Evolutionary conservation across 2,888 invertebrate genomes (phyloP).

Genomic region (Monochamus alternatus): DNA sequence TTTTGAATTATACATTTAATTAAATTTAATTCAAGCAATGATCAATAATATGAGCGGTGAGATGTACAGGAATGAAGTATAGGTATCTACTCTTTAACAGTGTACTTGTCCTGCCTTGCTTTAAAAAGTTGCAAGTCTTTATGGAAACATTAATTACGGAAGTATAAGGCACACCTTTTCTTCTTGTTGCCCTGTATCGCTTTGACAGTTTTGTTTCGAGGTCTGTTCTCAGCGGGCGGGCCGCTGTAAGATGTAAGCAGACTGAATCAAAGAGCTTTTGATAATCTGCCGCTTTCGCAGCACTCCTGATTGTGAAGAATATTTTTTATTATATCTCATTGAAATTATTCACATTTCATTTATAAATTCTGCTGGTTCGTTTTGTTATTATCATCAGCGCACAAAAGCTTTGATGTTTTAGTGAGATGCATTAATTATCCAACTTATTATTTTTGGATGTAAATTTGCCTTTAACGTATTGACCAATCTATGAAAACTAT

Average conservation of each 20-base stretch:
- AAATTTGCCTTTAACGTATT: not conserved
- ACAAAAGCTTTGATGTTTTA: constrained; percentile 20
- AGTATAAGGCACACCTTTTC: not conserved
- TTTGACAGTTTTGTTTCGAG: constrained; percentile 20
- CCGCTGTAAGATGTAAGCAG: constrained; percentile 24
- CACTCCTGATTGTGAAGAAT: constrained; percentile 54
- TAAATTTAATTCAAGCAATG: too few species aligned
- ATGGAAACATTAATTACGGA: not conserved
- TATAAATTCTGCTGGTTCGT: constrained; percentile 50
- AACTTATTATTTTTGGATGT: not conserved
- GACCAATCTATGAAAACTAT: not conserved
- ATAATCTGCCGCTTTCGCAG: constrained; percentile 51
- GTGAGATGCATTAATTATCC: constrained; percentile 14
- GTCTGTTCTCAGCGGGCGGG: constrained; percentile 27
- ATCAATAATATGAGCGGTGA: too few species aligned
- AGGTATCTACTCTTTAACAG: too few species aligned
- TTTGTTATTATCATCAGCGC: constrained; percentile 12
- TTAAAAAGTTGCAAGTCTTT: not conserved
- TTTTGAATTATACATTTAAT: too few species aligned
- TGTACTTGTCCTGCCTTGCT: not conserved
- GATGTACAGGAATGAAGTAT: too few species aligned
- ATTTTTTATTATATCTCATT: constrained; percentile 57
- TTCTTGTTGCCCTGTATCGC: constrained; percentile 7
- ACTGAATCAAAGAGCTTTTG: constrained; percentile 48
- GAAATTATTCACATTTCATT: constrained; percentile 57